Base-by-base conservation (phyloP, 2,113 vertebrate genomes). In the Pogona vitticeps region DNA sequence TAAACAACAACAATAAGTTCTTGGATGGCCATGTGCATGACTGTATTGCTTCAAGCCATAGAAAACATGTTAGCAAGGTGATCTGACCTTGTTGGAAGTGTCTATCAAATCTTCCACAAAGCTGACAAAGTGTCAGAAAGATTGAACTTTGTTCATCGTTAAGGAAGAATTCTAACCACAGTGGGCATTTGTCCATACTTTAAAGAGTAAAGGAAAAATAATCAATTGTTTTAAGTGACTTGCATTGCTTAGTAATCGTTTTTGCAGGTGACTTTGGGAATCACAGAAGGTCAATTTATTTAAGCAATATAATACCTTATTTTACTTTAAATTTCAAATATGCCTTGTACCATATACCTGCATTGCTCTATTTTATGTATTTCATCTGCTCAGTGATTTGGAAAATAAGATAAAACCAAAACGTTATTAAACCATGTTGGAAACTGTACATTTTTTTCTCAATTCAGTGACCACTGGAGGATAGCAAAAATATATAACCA, bases 361-460 rank as follows among this genome's bases (percentile, higher is more conserved):
- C 6, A 86, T 65, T 3, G 6, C 4, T 90, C 13, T 52, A 52
- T 52, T 52, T 52, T 52, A 52, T 52, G 46, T 8, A 81, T 67
- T 77, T 81, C 33, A 84, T 36, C 46, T 80, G 13, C 85, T 15
- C 38, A 85, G 84, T 10, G 17, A 79, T 58, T 78, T 89, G 59
- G 88, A 91, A 93, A 83, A 83, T 33, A 76, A 73, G 33, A 87
- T 1, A 83, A 88, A 92, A 75, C 3, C 1, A 83, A 90, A 87
- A 61, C 71, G 68, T 52, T 73, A 80, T 61, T 88, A 73, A 76
- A 86, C 40, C 72, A 90, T 61, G 17, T 86, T 1, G 2, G 90
- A 40, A 88, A 81, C 82, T 10, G 0, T 10, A 38, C n/a, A 61
- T 8, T 71, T 84, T 56, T 73, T 71, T 20, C 68, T 85, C 6